Conservation (phyloP, 1,140 invertebrate genomes). For the Dreissena rostriformis region DNA sequence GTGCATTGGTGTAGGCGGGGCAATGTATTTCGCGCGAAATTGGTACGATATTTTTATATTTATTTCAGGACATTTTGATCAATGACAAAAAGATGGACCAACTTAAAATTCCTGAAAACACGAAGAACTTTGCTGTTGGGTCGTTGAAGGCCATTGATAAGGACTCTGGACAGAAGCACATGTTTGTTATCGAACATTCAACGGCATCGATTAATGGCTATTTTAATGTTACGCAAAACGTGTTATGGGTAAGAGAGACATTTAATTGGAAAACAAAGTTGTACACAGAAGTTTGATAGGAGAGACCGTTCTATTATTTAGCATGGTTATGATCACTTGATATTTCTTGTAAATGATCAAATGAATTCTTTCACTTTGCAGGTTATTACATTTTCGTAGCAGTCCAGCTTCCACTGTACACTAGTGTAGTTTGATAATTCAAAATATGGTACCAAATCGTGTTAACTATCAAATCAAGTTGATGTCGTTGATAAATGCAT, state of each 20-base stretch:
- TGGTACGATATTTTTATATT: neutral
- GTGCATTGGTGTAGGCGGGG: too few species aligned
- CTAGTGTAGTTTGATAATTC: too few species aligned
- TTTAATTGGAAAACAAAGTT: neutral
- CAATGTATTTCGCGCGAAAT: too few species aligned
- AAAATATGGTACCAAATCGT: too few species aligned
- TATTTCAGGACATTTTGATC: slow-evolving; percentile 64
- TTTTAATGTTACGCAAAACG: slow-evolving; percentile 57
- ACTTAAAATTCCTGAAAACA: slow-evolving; percentile 60
- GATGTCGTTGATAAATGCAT: too few species aligned
- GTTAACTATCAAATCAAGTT: too few species aligned
- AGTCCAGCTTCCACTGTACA: too few species aligned
- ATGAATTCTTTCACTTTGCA: too few species aligned
- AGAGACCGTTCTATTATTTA: neutral
- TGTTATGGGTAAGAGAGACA: slow-evolving; percentile 57
- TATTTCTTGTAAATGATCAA: too few species aligned
- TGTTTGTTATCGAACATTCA: slow-evolving; percentile 51
- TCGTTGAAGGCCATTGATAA: slow-evolving; percentile 60
- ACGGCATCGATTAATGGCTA: slow-evolving; percentile 9
- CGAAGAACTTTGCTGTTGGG: slow-evolving; percentile 31
- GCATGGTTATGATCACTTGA: too few species aligned
- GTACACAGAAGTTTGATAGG: neutral
- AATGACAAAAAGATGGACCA: slow-evolving; percentile 38
- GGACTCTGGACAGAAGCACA: slow-evolving; percentile 60
- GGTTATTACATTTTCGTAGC: too few species aligned